These are phyloP conservation scores for Pyrrhia umbra DNA, from an alignment of 2,888 invertebrate genomes.

Conservation along the genomic window DNA sequence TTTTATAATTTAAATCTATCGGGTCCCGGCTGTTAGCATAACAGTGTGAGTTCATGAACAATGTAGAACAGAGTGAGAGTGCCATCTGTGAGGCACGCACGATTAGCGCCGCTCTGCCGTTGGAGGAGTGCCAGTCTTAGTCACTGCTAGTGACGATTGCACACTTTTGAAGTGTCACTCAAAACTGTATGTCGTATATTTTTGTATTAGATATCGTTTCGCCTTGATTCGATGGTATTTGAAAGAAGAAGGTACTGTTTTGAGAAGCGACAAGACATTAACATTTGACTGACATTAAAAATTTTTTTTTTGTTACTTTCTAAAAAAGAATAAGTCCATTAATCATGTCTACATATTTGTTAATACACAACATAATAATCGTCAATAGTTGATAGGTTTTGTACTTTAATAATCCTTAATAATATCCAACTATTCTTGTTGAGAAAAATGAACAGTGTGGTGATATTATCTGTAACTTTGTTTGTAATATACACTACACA, in stretches of 20 bases:
- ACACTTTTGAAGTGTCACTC: conserved; percentile 45
- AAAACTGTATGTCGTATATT: conserved; percentile 30
- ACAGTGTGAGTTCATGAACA: background rate
- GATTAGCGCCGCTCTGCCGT: conserved; percentile 12
- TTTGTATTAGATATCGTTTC: conserved; percentile 1
- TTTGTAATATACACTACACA: too few species aligned
- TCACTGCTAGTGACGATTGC: conserved; percentile 31
- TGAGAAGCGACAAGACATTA: background rate
- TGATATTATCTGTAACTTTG: too few species aligned
- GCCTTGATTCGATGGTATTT: background rate
- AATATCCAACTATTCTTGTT: background rate
- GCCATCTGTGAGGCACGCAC: conserved; percentile 17
- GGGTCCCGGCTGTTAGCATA: too few species aligned
- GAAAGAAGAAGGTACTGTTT: background rate
- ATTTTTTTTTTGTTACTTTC: too few species aligned
- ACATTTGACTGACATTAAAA: background rate
- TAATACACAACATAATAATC: background rate
- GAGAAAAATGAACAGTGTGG: background rate
- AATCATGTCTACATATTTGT: background rate
- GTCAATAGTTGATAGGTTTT: background rate
- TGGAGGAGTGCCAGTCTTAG: conserved; percentile 40
- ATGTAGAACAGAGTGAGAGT: background rate
- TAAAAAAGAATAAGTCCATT: background rate
- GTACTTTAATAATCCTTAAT: background rate
- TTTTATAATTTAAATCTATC: background rate